These are phyloP conservation scores for Apodemus speciosus DNA, from an alignment of 2,113 vertebrate species.

Conservation along the genomic window DNA sequence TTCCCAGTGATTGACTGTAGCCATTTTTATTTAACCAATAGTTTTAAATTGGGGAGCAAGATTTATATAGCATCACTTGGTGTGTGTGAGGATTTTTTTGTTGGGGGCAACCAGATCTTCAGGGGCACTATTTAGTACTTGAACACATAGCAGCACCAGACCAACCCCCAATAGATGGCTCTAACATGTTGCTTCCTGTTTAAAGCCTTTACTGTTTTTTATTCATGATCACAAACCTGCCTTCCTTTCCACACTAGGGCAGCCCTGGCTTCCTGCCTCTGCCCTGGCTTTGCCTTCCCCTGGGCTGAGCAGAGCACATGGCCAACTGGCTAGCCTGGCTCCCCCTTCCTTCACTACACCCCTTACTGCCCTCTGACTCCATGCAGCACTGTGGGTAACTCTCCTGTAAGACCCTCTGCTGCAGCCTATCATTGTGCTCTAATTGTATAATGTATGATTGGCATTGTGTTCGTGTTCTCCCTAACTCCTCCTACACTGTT, in stretches of 20 bases:
- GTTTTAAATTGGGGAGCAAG: too few relatives aligned
- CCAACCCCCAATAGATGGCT: not conserved
- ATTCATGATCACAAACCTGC: not conserved
- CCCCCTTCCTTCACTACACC: not conserved
- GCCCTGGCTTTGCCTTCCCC: not conserved
- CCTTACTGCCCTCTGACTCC: not conserved
- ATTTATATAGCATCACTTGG: too few relatives aligned
- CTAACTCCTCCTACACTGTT: not conserved
- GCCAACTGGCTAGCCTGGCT: not conserved
- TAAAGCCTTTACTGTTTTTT: not conserved
- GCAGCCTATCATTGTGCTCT: too few relatives aligned
- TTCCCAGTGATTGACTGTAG: too few relatives aligned
- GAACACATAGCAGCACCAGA: too few relatives aligned
- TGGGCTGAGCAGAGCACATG: not conserved
- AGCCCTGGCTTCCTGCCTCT: not conserved
- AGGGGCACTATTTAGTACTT: too few relatives aligned
- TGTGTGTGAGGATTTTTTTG: too few relatives aligned
- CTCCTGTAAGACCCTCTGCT: not conserved
- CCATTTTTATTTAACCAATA: too few relatives aligned
- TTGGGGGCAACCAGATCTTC: too few relatives aligned
- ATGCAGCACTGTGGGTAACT: not conserved
- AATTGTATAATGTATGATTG: not conserved
- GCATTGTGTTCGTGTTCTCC: not conserved
- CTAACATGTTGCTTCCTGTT: not conserved
- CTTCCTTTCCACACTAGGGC: not conserved